Evolutionary conservation across 2,113 vertebrate genomes (phyloP), one percentile per base, ranked within the genome.

Genomic region (Coturnix japonica): DNA sequence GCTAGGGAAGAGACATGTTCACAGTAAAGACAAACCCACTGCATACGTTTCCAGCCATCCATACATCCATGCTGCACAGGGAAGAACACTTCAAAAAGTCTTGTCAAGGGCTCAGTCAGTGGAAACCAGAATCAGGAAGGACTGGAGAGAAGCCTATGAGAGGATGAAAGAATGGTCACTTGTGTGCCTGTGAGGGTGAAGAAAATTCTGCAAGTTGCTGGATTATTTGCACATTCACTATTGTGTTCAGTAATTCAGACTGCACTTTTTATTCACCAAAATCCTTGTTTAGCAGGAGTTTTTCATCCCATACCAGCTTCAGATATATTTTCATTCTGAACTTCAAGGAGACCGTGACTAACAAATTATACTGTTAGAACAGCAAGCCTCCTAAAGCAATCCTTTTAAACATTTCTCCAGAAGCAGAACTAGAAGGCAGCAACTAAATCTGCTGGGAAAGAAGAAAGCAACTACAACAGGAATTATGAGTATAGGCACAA

Each of bases 401-500:
- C 18, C 23, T 84, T 89, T 44, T 44, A 33, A 77, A 37, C 8
- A 22, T 78, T 61, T 0, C 0, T 65, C 47, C 47, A 84, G 71
- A 87, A 90, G 73, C 30, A 89, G 47, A 72, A 59, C 21, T 7
- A 12, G 44, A 71, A 83, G 88, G 43, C 66, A 90, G 57, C 67
- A 89, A 49, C 3, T 3, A 81, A 90, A 78, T 90, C 88, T 91
- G 17, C n/a, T 69, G 80, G 85, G 87, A 84, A 66, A 64, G 61
- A 90, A 64, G 44, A 60, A 94, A 89, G 81, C 47, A 75, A 57
- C 39, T 91, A 43, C 56, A 86, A 73, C 44, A 75, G 44, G 10
- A 86, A 69, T 72, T 90, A 83, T 78, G 88, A 84, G 65, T 88
- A 81, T 74, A 69, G 86, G 73, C 59, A 91, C 49, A 91, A 89